Base-by-base conservation (phyloP, 2,797 vertebrate species). In the Mastacembelus armatus region DNA sequence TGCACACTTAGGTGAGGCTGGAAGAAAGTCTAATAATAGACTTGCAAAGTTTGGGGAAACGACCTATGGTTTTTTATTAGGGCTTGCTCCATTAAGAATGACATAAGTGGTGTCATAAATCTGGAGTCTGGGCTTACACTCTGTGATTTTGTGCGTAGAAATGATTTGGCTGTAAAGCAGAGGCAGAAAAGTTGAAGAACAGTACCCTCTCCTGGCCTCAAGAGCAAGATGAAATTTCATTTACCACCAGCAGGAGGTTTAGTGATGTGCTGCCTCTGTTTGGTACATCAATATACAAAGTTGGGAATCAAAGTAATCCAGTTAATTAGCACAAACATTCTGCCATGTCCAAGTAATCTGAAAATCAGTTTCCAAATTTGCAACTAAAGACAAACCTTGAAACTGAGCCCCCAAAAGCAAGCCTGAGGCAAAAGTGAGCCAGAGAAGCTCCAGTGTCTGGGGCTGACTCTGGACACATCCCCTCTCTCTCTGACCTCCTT, bases 141-240 rank as follows among this genome's bases (percentile, higher is more conserved):
- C n/a, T 7, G 33, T 12, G 10, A 48, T 26, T 29, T 18, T 32
- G 6, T 48, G 55, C 56, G 42, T 18, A 10, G 27, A 39, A 27
- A 29, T 22, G 38, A 66, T 59, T 24, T 22, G 18, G 15, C 44
- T 66, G 43, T 43, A 40, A 35, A 21, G 55, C 21, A 62, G 54
- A 69, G 52, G 10, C 29, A 26, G 43, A 84, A 76, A 83, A 84
- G 71, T 44, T 77, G 76, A 72, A 67, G 76, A 90, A 91, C 85
- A 89, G 77, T 78, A 83, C 90, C 89, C 80, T 87, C 86, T 89
- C 79, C 90, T 92, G 89, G 89, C 26, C 57, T 63, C 4, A 33
- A 54, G 32, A 64, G 59, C 66, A 19, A 62, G 18, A 62, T 63
- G 71, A 76, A 51, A 18, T 39, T 63, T 64, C 18, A 57, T 52